These are phyloP conservation scores for Vollenhovia emeryi DNA, from an alignment of 1,140 invertebrate species.

Conservation along the genomic window DNA sequence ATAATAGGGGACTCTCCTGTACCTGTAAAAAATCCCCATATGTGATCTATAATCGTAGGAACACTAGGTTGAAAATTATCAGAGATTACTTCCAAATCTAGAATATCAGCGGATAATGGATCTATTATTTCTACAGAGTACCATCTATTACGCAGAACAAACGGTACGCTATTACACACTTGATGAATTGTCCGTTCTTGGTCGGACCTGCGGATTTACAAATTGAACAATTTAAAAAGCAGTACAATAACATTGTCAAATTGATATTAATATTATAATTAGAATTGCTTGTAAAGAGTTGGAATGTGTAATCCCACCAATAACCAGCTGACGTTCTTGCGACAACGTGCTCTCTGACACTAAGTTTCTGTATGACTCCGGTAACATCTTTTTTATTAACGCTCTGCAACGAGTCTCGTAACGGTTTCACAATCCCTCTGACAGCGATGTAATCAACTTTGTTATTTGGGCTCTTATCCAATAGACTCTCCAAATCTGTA, in stretches of 20 bases:
- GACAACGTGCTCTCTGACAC: constrained; percentile 91
- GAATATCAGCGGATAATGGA: constrained; percentile 89
- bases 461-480: constrained; percentile 87
- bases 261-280: neutral
- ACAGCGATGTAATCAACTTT: constrained; percentile 90
- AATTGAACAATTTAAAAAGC: constrained; percentile 1
- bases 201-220: constrained; percentile 86
- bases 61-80: constrained; percentile 91
- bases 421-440: constrained; percentile 89
- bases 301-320: constrained; percentile 85
- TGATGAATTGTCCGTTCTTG: constrained; percentile 91
- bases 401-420: constrained; percentile 90
- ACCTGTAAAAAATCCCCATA: constrained; percentile 93
- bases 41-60: constrained; percentile 90
- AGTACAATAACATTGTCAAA: neutral
- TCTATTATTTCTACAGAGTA: constrained; percentile 90
- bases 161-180: constrained; percentile 90
- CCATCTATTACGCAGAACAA: constrained; percentile 88
- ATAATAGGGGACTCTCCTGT: too few species aligned
- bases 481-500: constrained; percentile 86
- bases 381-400: constrained; percentile 89
- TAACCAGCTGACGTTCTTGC: constrained; percentile 91
- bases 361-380: constrained; percentile 90
- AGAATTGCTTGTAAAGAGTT: neutral
- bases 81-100: constrained; percentile 92